Conservation (phyloP, 1,140 invertebrate genomes). For the Ips typographus region DNA sequence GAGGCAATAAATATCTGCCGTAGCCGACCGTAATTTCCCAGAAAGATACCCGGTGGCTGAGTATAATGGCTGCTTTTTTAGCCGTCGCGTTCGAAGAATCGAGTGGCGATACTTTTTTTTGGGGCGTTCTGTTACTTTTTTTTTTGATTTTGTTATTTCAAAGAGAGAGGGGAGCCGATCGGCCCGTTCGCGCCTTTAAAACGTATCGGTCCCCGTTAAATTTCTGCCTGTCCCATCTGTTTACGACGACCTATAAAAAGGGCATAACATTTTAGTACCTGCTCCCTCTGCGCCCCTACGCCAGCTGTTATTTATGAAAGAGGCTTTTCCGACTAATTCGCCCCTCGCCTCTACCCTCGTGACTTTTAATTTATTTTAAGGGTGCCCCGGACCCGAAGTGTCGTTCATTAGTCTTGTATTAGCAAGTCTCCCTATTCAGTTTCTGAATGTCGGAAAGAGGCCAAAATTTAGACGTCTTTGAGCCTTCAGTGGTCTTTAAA, state of each 20-base stretch:
- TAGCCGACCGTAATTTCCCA: constrained; percentile 21
- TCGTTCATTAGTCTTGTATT: constrained; percentile 1
- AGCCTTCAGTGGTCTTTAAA: too few relatives aligned
- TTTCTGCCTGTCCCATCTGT: constrained; percentile 1
- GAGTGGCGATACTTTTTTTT: background rate
- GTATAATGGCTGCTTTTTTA: constrained; percentile 18
- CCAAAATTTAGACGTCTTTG: too few relatives aligned
- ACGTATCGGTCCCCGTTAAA: too few relatives aligned
- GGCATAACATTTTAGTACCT: constrained; percentile 21
- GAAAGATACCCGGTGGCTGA: constrained; percentile 27
- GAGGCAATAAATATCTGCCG: constrained; percentile 25
- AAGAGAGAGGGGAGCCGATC: too few relatives aligned
- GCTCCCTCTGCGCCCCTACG: constrained; percentile 9
- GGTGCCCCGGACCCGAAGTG: background rate
- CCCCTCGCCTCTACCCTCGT: constrained; percentile 8
- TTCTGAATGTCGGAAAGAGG: too few relatives aligned
- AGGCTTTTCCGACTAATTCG: constrained; percentile 16
- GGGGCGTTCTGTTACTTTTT: background rate
- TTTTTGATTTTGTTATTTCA: too few relatives aligned
- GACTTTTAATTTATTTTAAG: constrained; percentile 21
- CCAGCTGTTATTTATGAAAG: constrained; percentile 21
- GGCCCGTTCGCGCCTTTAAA: too few relatives aligned
- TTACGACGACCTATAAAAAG: constrained; percentile 12
- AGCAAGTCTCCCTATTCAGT: background rate
- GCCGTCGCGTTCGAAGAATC: constrained; percentile 14